Base-by-base conservation (phyloP, 2,888 invertebrate genomes). In the Leptarthrus brevirostris region DNA sequence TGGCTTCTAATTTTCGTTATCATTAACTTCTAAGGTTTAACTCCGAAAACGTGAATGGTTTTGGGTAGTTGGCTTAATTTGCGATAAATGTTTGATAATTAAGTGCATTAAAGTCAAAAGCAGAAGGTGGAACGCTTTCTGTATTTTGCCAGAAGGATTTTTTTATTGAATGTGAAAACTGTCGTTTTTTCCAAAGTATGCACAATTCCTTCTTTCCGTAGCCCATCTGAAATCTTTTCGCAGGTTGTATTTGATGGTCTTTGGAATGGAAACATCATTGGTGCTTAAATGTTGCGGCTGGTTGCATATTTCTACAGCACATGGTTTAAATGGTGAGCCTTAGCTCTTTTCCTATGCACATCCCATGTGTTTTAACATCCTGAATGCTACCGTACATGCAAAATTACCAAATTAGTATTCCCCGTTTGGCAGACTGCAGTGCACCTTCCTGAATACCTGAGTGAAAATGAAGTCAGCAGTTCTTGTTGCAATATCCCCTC, bases 331-430 rank as follows among this genome's bases (percentile, higher is more conserved):
- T n/a, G 14, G 10, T n/a, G 20, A 16, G 12, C n/a, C 16, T n/a
- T n/a, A n/a, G 58, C 18, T 18, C 6, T 26, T 12, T 3, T 58
- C 36, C 12, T 16, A 14, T 58, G 3, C 30, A 30, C 4, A 8
- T 5, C 3, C 8, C 30, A 30, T 30, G 3, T 30, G 3, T 18
- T 58, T 8, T 26, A 36, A 10, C 10, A 36, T 12, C 12, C 18
- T 10, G 36, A 36, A 36, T 36, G 16, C 18, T 20, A 20, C 20
- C 36, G 40, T 36, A 36, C 18, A 40, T 58, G 58, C 58, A 58
- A n/a, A 58, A 58, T 58, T 36, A 12, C 58, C 58, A 58, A 58
- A 58, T 58, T 58, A 58, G 58, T 36, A 58, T 58, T 58, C 58
- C 4, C 36, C 58, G 18, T 36, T 36, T 58, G 58, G 36, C 10